Percentiles rank a stretch among this genome's conserved stretches.
These are phyloP conservation scores for Heliopora coerulea DNA, from an alignment of 92 coral and sea anemone species.

Conservation along the genomic window DNA sequence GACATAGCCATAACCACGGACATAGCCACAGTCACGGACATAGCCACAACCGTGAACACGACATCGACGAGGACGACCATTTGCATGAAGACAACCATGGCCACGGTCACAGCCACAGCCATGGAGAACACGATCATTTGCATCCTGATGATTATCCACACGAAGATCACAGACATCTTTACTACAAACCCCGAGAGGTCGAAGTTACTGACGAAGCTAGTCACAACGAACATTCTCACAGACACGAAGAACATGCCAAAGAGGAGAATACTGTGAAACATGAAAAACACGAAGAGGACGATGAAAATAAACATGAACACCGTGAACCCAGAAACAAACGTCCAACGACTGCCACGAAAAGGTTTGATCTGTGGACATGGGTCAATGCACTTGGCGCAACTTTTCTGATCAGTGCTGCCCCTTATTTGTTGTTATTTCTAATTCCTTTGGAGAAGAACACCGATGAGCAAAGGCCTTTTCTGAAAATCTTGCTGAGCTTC, in stretches of 20 bases:
- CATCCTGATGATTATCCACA: constrained; percentile 50
- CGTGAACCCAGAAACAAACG: constrained; percentile 28
- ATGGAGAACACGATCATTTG: constrained; percentile 49
- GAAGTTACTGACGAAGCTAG: constrained; percentile 33
- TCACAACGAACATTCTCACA: constrained; percentile 45
- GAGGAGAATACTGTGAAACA: neutral
- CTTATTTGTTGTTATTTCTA: constrained; percentile 86
- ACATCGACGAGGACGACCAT: no score
- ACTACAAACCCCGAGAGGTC: constrained; percentile 31
- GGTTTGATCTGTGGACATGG: constrained; percentile 71
- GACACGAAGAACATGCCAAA: constrained; percentile 14
- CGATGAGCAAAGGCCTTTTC: constrained; percentile 86
- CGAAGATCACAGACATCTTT: constrained; percentile 44
- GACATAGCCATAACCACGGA: no score
- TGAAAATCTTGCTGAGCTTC: constrained; percentile 82
- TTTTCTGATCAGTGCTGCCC: constrained; percentile 96
- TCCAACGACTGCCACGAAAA: constrained; percentile 36
- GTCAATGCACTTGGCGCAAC: constrained; percentile 87
- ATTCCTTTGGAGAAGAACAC: constrained; percentile 89
- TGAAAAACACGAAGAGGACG: constrained; percentile 43
- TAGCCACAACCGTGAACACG: no score
- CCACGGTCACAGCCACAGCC: constrained; percentile 38
- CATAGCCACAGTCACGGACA: no score
- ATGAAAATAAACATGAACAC: constrained; percentile 36
- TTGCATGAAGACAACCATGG: neutral